Evolutionary conservation across 2,113 vertebrate genomes (phyloP).

Genomic region (Atlantisia rogersi): DNA sequence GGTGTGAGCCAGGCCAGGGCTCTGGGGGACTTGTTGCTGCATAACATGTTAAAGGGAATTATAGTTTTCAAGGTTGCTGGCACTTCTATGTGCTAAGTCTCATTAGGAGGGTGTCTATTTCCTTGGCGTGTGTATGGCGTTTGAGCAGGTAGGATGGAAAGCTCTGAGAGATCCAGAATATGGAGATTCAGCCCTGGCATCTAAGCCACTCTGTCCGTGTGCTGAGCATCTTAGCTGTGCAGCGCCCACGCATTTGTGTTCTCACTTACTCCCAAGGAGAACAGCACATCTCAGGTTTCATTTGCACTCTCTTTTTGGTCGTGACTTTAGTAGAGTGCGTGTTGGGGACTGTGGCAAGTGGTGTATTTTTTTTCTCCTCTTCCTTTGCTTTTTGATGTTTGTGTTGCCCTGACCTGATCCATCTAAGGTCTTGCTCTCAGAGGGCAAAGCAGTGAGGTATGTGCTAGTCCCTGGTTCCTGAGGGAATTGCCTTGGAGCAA

Average conservation of each 20-base stretch:
- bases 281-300: neutral
- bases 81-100: neutral
- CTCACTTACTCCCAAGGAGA: neutral
- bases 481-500: neutral
- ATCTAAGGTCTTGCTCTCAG: neutral
- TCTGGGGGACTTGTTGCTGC: neutral
- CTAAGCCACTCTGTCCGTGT: neutral
- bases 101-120: neutral
- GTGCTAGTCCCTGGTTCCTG: neutral
- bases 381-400: neutral
- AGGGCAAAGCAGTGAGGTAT: neutral
- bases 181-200: neutral
- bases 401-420: neutral
- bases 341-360: neutral
- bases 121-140: rapidly evolving
- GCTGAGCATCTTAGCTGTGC: neutral
- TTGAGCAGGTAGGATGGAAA: neutral
- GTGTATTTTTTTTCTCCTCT: neutral
- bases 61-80: neutral
- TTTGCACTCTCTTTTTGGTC: neutral
- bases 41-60: neutral
- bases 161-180: neutral
- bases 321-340: neutral
- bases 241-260: neutral
- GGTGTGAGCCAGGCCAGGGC: neutral